Conservation (phyloP, 2,888 invertebrate genomes). For the Zygogramma bicolorata region DNA sequence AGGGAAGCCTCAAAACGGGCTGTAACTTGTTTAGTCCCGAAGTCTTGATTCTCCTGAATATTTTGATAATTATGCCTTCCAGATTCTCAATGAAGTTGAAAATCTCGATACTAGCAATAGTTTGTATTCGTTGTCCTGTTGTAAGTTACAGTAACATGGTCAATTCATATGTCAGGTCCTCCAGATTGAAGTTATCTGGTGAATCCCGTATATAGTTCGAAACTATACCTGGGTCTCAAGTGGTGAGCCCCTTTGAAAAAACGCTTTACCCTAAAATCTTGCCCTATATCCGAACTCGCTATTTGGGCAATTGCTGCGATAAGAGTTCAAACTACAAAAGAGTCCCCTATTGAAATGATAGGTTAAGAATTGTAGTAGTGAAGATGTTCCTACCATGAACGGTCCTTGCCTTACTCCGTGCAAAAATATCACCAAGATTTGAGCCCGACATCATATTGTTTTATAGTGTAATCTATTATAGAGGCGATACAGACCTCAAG, state of each 20-base stretch:
- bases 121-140: constrained; percentile 33
- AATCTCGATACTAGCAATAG: neutral
- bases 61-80: too few species aligned
- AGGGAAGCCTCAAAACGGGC: neutral
- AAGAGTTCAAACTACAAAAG: neutral
- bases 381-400: neutral
- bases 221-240: neutral
- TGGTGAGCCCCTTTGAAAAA: neutral
- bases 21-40: too few species aligned
- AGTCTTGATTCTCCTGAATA: too few species aligned
- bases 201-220: too few species aligned
- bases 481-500: neutral
- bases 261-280: neutral
- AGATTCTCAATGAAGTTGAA: too few species aligned
- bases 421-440: neutral
- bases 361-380: neutral
- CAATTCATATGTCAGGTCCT: constrained; percentile 19
- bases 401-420: neutral
- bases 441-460: neutral
- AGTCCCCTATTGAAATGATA: neutral
- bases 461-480: neutral
- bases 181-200: neutral
- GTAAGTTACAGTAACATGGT: constrained; percentile 23
- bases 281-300: neutral
- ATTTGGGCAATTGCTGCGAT: neutral